These are phyloP conservation scores for Eueides isabella DNA, from an alignment of 1,140 invertebrate species.

Conservation along the genomic window DNA sequence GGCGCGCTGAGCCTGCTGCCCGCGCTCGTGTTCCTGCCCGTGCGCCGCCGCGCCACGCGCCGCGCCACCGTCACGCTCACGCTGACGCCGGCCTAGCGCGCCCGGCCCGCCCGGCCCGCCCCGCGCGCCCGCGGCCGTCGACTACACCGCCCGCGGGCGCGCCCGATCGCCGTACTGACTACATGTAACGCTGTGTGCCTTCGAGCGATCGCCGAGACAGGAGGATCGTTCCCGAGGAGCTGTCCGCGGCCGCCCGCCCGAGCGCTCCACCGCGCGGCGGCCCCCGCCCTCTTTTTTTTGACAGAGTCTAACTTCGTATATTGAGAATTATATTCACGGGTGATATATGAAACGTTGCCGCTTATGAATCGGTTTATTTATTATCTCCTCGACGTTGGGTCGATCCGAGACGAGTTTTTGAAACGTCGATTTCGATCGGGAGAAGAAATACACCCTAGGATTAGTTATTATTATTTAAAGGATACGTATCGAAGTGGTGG, in stretches of 20 bases:
- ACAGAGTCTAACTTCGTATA: conserved; percentile 81
- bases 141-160: conserved; percentile 59
- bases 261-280: conserved; percentile 67
- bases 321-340: conserved; percentile 81
- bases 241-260: conserved; percentile 64
- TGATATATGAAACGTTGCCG: conserved; percentile 82
- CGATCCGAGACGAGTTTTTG: conserved; percentile 79
- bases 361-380: conserved; percentile 79
- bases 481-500: conserved; percentile 68
- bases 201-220: conserved; percentile 79
- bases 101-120: conserved; percentile 37
- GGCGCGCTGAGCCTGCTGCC: conserved; percentile 88
- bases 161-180: conserved; percentile 72
- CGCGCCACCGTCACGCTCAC: conserved; percentile 94
- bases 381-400: conserved; percentile 80
- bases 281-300: conserved; percentile 65
- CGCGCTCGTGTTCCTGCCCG: conserved; percentile 95
- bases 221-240: conserved; percentile 67
- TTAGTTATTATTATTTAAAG: conserved; percentile 78
- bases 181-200: conserved; percentile 82
- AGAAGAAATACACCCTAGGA: conserved; percentile 81
- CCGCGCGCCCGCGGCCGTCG: conserved; percentile 50
- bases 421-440: conserved; percentile 80
- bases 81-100: conserved; percentile 91
- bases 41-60: conserved; percentile 90